Base-by-base conservation (phyloP, 1,140 invertebrate genomes). In the Temnothorax nylanderi region DNA sequence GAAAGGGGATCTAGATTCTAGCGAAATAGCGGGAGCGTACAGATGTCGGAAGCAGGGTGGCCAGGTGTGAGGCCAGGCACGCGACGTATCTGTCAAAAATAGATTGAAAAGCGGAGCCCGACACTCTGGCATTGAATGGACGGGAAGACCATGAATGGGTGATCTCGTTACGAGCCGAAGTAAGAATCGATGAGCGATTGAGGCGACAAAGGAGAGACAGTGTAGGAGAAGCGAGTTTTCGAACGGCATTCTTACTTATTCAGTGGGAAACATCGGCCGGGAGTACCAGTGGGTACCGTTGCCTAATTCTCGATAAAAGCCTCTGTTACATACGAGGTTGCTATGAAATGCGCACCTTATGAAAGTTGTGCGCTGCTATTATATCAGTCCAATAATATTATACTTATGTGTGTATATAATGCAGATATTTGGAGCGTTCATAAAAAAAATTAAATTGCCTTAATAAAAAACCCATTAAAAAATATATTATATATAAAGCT, bases 41-140 rank as follows among this genome's bases (percentile, higher is more conserved):
- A 92, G 90, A 91, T 90, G 91, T 88, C n/a, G 62, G 58, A 58
- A 67, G 54, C 69, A 89, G 89, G 62, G 89, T 75, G 86, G 90
- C 91, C 91, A 92, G 91, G 91, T 92, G 91, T 49, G 41, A 84
- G 62, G 32, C 34, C 8, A 1, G 87, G 77, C 89, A 91, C 87
- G 77, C 85, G 84, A 85, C 81, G 60, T 51, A 67, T 74, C 77
- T 62, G 80, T 87, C 64, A 67, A 78, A 90, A 87, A 76, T 82
- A 81, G 84, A 87, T 91, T 88, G 85, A 72, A 86, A 56, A 54
- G 5, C 56, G 67, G 21, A 69, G 16, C 44, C 67, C 7, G 65
- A 86, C 81, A 90, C 76, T 76, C 47, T 47, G 21, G 78, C 47
- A 47, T 47, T 76, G 86, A 90, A 89, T 69, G 76, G 60, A 71